Percentiles rank a stretch among this genome's conserved stretches.
Conservation (phyloP, 1,140 invertebrate genomes). For the Paralvinella palmiformis region DNA sequence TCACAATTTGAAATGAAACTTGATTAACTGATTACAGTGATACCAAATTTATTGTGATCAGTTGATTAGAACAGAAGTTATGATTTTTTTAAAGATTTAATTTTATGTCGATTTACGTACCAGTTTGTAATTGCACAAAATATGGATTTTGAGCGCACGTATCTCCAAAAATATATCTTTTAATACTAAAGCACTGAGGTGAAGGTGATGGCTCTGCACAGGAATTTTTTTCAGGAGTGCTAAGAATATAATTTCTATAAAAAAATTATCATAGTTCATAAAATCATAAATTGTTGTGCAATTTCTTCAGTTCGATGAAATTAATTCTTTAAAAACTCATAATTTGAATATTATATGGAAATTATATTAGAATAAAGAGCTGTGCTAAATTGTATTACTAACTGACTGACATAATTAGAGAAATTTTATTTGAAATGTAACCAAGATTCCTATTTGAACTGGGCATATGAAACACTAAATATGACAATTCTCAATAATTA, state of each 20-base stretch:
- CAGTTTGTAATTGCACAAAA: no score
- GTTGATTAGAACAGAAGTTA: no score
- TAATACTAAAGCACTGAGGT: neutral
- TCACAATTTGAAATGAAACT: neutral
- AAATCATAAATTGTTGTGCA: neutral
- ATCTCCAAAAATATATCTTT: no score
- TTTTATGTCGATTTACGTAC: neutral
- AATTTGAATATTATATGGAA: neutral
- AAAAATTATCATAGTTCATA: neutral
- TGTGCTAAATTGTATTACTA: no score
- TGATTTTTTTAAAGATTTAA: neutral
- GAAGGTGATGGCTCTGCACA: neutral
- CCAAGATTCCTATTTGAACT: no score
- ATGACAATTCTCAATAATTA: no score
- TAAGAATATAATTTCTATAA: neutral
- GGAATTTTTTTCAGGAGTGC: neutral
- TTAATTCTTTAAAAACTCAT: neutral
- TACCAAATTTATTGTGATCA: no score
- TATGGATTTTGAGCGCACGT: no score
- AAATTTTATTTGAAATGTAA: no score
- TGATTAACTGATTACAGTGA: neutral
- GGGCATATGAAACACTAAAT: no score
- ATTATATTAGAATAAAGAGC: no score
- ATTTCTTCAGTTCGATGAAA: neutral
- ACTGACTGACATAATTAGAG: no score